Base-by-base conservation (phyloP, 2,113 vertebrate genomes). In the Paramisgurnus dabryanus region DNA sequence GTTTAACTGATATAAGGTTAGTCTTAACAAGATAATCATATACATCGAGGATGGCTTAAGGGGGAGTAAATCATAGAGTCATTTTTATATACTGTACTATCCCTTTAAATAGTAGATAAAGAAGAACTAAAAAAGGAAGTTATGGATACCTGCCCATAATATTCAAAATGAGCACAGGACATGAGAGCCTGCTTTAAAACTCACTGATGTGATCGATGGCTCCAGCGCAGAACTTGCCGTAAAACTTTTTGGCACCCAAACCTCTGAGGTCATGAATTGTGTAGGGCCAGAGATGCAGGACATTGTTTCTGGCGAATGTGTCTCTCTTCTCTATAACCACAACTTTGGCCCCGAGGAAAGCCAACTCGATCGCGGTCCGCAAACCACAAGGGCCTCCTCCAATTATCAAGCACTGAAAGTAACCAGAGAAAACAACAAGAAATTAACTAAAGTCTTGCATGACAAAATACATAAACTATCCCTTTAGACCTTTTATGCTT, bases 121-220 rank as follows among this genome's bases (percentile, higher is more conserved):
- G 27, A 34, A 34, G 27, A 34, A 34, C 27, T 34, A 34, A 34
- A 34, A 34, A 34, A 34, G 27, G 27, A 34, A 34, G 27, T 34
- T 34, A 50, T 50, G 49, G 12, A 12, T 50, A 50, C 4, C 9
- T 4, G n/a, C 17, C 22, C 5, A 69, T 15, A 40, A n/a, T 15
- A 34, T 34, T 34, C 27, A 3, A 34, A 34, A 27, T 65, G 13
- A 34, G 39, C 7, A 71, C 27, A 34, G 27, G 27, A 34, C 27
- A 34, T 34, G 12, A 8, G 15, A 5, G 4, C 27, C 17, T 17
- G 12, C 15, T 43, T 47, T 18, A 50, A 27, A 57, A 97, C 98
- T 97, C 89, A 99, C 98, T 99, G 89, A 99, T 99, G 80, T 99
- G 98, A 89, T 99, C 95, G 18, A 99, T 99, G 78, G 98, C 95